phyloP scores from a whole-genome alignment of 2,113 vertebrate genomes.

The Halcyon malimbica region DNA sequence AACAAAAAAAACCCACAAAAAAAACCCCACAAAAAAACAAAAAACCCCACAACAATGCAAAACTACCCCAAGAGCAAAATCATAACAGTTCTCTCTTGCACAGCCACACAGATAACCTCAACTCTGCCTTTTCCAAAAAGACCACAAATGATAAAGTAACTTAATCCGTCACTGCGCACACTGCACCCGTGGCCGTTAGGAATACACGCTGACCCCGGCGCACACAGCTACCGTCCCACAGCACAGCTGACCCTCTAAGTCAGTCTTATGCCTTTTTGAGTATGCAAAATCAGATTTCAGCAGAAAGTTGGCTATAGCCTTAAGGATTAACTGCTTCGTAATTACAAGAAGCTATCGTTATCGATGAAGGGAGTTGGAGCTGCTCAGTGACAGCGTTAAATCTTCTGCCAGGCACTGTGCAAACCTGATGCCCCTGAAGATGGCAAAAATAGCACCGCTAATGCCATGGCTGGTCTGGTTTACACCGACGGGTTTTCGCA shows the following conservation, averaged over 20 bases:
- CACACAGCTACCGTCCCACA: too few species aligned
- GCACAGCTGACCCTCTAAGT: background rate
- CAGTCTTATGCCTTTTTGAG: background rate
- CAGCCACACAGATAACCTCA: background rate
- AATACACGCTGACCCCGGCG: accelerated
- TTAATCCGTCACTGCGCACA: background rate
- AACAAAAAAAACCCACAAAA: background rate
- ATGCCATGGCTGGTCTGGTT: background rate
- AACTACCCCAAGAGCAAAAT: background rate
- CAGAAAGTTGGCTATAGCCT: background rate
- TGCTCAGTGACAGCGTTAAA: background rate
- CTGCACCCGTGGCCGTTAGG: background rate
- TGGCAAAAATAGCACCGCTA: background rate
- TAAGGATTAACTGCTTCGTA: background rate
- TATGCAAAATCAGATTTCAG: background rate
- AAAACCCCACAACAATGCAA: background rate
- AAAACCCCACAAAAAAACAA: too few species aligned
- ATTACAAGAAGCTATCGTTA: background rate
- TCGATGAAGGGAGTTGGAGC: background rate
- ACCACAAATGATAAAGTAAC: background rate
- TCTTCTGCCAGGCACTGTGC: background rate
- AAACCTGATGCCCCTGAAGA: background rate
- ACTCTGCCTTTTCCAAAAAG: background rate
- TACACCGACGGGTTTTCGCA: background rate
- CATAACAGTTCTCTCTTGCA: background rate